Evolutionary conservation across 2,113 vertebrate genomes (phyloP).

Genomic region (Pygoscelis antarcticus): DNA sequence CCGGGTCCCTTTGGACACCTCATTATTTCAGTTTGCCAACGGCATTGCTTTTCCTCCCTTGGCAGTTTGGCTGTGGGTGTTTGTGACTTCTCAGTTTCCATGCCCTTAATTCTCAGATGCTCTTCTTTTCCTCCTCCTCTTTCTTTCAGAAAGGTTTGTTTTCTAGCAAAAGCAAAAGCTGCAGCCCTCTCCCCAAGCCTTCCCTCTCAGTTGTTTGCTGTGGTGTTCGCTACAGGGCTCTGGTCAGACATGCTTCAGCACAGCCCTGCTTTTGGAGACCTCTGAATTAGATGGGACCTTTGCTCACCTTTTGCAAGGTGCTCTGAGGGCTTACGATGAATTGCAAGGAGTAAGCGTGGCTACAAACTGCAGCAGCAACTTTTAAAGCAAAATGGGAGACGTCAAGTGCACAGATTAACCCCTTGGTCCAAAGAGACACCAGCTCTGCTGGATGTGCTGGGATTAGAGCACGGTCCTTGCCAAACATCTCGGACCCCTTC

Average conservation of each 20-base stretch:
- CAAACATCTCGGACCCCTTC: background rate
- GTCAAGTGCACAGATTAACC: background rate
- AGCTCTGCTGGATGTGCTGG: background rate
- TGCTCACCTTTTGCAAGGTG: background rate
- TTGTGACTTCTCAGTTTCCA: slow-evolving; percentile 47
- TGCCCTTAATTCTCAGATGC: background rate
- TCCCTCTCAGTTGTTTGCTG: background rate
- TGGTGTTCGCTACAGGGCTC: background rate
- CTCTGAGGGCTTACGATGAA: background rate
- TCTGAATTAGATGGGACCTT: background rate
- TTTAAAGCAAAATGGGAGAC: background rate
- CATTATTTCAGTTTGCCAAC: slow-evolving; percentile 18
- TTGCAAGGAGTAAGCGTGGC: background rate
- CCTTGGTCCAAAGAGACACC: background rate
- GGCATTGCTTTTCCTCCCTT: slow-evolving; percentile 15
- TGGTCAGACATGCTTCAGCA: background rate
- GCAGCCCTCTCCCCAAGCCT: background rate
- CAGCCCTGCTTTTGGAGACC: background rate
- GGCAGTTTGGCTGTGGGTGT: background rate
- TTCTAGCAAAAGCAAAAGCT: background rate
- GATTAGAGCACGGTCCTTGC: background rate
- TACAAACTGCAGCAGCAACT: background rate
- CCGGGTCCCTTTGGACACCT: background rate
- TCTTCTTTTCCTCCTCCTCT: background rate
- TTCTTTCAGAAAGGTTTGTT: background rate